Percentiles rank a stretch among this genome's conserved stretches.
Evolutionary conservation across 1,140 invertebrate species (phyloP).

Genomic region (Drosophila kepulauana): DNA sequence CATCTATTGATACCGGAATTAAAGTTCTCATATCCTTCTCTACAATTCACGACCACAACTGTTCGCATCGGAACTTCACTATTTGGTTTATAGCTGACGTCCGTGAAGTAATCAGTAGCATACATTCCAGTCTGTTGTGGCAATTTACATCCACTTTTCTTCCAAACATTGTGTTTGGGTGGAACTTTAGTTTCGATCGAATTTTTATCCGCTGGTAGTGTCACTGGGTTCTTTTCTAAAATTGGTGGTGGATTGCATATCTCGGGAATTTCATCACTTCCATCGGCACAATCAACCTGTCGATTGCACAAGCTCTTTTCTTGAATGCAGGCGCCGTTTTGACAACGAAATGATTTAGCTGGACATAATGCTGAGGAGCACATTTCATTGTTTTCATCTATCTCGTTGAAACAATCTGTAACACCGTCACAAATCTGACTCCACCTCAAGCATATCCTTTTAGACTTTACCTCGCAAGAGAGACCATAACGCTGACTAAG

Average conservation of each 20-base stretch:
- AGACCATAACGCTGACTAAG: not conserved
- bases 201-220: too few species aligned
- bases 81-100: not conserved
- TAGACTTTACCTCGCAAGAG: not conserved
- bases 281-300: conserved; percentile 87
- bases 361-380: conserved; percentile 77
- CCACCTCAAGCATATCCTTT: conserved; percentile 30
- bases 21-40: not conserved
- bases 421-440: conserved; percentile 75
- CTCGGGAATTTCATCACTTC: conserved; percentile 88
- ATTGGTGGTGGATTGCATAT: conserved; percentile 5
- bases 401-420: conserved; percentile 86
- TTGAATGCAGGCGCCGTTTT: conserved; percentile 87
- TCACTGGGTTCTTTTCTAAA: not conserved
- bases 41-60: conserved; percentile 28
- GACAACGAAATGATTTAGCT: conserved; percentile 85
- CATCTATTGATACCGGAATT: conserved; percentile 29
- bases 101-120: not conserved
- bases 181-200: too few species aligned
- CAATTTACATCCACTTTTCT: not conserved
- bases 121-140: not conserved
- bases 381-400: conserved; percentile 86
- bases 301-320: conserved; percentile 86
- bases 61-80: conserved; percentile 12
- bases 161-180: conserved; percentile 1